Evolutionary conservation across 2,888 invertebrate species (phyloP).

Genomic region (Ganaspis brasiliensis): DNA sequence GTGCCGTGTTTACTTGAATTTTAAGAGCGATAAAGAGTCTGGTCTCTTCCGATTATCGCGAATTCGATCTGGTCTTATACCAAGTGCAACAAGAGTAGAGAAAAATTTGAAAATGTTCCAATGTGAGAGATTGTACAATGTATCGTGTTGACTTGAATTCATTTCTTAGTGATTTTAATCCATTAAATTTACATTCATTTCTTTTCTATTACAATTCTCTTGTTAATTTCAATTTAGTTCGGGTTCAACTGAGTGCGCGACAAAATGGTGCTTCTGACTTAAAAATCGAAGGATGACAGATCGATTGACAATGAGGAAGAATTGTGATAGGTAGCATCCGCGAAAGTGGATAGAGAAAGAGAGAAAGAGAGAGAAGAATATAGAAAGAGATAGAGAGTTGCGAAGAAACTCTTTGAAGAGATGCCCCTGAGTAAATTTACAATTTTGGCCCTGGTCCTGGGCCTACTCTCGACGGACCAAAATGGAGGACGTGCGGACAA

Average conservation of each 20-base stretch:
- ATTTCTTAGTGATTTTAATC: no score
- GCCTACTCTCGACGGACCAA: conserved; percentile 70
- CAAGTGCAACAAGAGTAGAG: conserved; percentile 31
- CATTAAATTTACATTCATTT: neutral
- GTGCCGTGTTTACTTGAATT: conserved; percentile 67
- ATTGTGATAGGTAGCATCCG: conserved; percentile 75
- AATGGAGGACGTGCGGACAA: conserved; percentile 65
- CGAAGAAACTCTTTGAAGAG: conserved; percentile 63
- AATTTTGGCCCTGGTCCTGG: conserved; percentile 74
- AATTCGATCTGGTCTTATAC: conserved; percentile 41
- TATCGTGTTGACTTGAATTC: neutral
- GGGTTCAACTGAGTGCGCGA: no score
- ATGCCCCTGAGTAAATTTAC: conserved; percentile 75
- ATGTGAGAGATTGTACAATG: conserved; percentile 45
- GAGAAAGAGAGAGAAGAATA: neutral
- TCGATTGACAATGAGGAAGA: conserved; percentile 70
- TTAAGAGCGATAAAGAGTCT: conserved; percentile 53
- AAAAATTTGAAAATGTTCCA: conserved; percentile 32
- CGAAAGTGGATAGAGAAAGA: conserved; percentile 35
- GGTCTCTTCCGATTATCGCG: conserved; percentile 44
- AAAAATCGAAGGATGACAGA: conserved; percentile 32
- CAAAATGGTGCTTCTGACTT: conserved; percentile 35
- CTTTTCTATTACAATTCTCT: no score
- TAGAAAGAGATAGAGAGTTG: conserved; percentile 44
- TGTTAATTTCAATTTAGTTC: no score